These are phyloP conservation scores for Acleris laterana DNA, from an alignment of 2,888 invertebrate genomes.

Conservation along the genomic window DNA sequence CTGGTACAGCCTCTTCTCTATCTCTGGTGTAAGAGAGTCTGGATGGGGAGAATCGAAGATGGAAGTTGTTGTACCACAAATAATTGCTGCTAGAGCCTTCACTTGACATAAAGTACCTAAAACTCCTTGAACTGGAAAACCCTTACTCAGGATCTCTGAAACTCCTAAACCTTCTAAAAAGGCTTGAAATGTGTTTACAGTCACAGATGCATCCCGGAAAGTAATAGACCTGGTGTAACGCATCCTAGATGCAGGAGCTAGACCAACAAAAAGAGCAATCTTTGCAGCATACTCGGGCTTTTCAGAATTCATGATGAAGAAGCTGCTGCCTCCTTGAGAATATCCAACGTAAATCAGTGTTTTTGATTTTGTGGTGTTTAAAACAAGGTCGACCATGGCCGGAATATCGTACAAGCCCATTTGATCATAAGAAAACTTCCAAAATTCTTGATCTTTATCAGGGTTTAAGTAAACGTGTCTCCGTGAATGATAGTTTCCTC, in stretches of 20 bases:
- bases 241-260: conserved; percentile 86
- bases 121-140: conserved; percentile 11
- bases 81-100: not conserved
- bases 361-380: conserved; percentile 51
- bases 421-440: conserved; percentile 89
- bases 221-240: conserved; percentile 64
- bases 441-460: conserved; percentile 69
- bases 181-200: conserved; percentile 31
- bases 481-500: conserved; percentile 66
- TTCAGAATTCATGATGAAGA: conserved; percentile 87
- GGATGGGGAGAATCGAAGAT: conserved; percentile 57
- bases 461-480: conserved; percentile 73
- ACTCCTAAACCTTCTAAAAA: conserved; percentile 10
- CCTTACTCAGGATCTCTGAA: conserved; percentile 13
- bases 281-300: conserved; percentile 87
- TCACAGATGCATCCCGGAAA: conserved; percentile 45
- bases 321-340: conserved; percentile 88
- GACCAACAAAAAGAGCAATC: conserved; percentile 82
- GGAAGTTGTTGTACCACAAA: conserved; percentile 25
- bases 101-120: conserved; percentile 7
- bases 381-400: conserved; percentile 73
- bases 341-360: conserved; percentile 86
- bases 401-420: conserved; percentile 91
- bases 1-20: conserved; percentile 52
- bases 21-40: conserved; percentile 59